Conservation (phyloP, 2,888 invertebrate genomes). For the Andrena minutula region DNA sequence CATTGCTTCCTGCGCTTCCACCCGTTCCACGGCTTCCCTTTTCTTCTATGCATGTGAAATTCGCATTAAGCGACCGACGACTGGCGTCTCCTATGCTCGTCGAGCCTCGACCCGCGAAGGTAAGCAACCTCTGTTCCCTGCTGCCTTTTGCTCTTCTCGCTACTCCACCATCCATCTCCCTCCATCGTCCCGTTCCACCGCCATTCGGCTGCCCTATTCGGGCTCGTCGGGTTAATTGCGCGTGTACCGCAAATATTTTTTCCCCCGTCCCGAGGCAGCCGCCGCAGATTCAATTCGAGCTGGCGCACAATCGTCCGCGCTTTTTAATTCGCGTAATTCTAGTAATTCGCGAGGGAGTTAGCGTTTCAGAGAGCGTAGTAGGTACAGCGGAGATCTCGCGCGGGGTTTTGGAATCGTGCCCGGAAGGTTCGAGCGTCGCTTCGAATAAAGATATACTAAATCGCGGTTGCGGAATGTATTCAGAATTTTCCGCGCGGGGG, state of each 20-base stretch:
- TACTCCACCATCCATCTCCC: background rate
- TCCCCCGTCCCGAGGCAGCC: background rate
- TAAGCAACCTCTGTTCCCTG: constrained; percentile 39
- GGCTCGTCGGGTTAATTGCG: constrained; percentile 60
- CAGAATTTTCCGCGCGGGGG: background rate
- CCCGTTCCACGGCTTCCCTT: constrained; percentile 33
- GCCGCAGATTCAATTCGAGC: constrained; percentile 39
- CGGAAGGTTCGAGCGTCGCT: too few relatives aligned
- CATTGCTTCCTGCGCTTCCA: constrained; percentile 70
- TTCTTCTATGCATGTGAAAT: constrained; percentile 73
- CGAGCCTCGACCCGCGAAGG: constrained; percentile 31
- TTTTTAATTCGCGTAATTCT: background rate
- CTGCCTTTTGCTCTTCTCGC: constrained; percentile 19
- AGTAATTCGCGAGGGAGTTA: too few relatives aligned
- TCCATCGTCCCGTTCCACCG: background rate
- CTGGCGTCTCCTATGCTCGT: constrained; percentile 47
- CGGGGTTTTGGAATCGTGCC: too few relatives aligned
- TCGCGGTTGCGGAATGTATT: background rate
- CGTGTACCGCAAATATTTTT: constrained; percentile 52
- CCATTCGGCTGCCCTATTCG: constrained; percentile 18
- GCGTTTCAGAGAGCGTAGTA: too few relatives aligned
- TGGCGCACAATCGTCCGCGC: constrained; percentile 24
- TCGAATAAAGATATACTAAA: background rate
- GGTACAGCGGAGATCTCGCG: too few relatives aligned
- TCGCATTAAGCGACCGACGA: constrained; percentile 73